Evolutionary conservation across 2,113 vertebrate genomes (phyloP).

Genomic region (Rutilus rutilus): DNA sequence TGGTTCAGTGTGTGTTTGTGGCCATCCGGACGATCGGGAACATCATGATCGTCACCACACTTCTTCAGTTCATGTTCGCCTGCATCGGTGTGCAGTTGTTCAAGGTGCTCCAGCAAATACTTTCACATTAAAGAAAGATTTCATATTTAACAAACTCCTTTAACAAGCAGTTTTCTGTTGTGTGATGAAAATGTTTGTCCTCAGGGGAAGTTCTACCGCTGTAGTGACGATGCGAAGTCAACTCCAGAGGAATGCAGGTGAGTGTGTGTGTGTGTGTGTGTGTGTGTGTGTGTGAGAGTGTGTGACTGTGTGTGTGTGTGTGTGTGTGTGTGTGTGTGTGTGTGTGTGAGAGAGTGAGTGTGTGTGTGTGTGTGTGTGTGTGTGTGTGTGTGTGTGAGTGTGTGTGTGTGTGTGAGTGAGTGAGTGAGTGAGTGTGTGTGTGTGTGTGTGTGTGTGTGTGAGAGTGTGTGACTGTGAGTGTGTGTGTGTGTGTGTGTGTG

Average conservation of each 20-base stretch:
- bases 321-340: no score
- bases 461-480: no score
- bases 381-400: no score
- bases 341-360: no score
- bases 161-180: not conserved
- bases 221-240: slow-evolving; percentile 95
- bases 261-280: slow-evolving; percentile 53
- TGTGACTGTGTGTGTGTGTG: no score
- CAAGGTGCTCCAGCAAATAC: slow-evolving; percentile 78
- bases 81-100: slow-evolving; percentile 98
- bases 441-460: no score
- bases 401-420: not conserved
- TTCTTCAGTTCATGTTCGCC: slow-evolving; percentile 98
- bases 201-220: slow-evolving; percentile 96
- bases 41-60: slow-evolving; percentile 99
- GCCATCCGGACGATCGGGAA: slow-evolving; percentile 98
- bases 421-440: not conserved
- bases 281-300: slow-evolving; percentile 19
- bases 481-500: no score
- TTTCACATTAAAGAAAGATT: not conserved
- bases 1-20: slow-evolving; percentile 98
- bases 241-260: slow-evolving; percentile 93
- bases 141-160: not conserved
- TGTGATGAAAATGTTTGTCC: not conserved
- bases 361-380: no score